Evolutionary conservation across 2,113 vertebrate genomes (phyloP).

Genomic region (Columba janthina): DNA sequence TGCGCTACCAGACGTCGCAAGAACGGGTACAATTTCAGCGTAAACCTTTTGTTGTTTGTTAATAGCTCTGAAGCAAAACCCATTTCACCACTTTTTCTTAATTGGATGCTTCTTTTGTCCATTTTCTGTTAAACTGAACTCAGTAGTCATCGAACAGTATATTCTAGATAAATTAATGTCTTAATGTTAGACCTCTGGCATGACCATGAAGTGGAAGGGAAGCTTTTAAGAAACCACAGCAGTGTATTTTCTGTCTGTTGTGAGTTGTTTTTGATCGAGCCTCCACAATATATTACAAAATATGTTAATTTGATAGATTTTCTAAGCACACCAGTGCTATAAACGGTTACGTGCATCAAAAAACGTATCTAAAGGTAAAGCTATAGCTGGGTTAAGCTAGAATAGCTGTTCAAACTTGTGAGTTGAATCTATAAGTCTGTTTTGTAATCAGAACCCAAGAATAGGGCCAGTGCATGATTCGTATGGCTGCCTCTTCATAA

Average conservation of each 20-base stretch:
- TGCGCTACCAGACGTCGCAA: constrained; percentile 97
- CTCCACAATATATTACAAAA: neutral
- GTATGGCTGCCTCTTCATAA: neutral
- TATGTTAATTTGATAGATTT: neutral
- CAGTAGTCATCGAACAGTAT: neutral
- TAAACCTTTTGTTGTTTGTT: too few relatives aligned
- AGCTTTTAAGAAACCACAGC: constrained; percentile 12
- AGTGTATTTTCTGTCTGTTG: neutral
- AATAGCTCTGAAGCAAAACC: neutral
- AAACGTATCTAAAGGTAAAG: neutral
- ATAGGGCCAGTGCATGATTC: neutral
- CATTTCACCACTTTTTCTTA: neutral
- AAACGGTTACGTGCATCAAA: neutral
- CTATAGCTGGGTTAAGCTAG: neutral
- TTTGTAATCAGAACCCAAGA: neutral
- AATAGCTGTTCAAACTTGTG: neutral
- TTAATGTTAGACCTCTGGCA: neutral
- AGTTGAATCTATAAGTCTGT: neutral
- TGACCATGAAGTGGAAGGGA: neutral
- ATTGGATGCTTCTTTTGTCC: neutral
- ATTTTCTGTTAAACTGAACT: neutral
- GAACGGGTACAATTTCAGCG: constrained; percentile 82
- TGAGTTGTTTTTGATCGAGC: neutral
- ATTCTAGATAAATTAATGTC: neutral
- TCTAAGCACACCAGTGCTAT: neutral